Base-by-base conservation (phyloP, 35 echinoderm and acorn worm genomes). In the Ophiothrix spiculata region DNA sequence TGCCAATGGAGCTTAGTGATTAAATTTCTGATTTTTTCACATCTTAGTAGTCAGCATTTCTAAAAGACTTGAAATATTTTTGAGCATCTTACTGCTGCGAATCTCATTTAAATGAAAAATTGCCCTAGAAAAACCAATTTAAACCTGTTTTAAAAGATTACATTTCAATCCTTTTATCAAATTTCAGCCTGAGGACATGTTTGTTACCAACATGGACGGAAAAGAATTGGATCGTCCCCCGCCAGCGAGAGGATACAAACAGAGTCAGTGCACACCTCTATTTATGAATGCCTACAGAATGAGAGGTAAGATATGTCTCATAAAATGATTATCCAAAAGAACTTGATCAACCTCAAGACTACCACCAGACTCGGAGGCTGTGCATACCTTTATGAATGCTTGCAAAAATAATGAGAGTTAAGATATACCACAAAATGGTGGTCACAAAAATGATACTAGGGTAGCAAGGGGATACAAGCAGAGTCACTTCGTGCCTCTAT, bases 261-360 rank as follows among this genome's bases (percentile, higher is more conserved):
- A 97, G 45, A 97, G 94, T 83, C 86, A 88, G 37, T 97, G 94
- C 39, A 92, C 94, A 28, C 90, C 94, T 0, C 79, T 97, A 36
- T 92, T 97, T 74, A 89, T 97, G 86, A 92, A 88, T 56, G 89
- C 88, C 33, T 92, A 97, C 56, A 86, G 38, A 1, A 45, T 89
- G 64, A 89, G 94, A 92, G 84, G 94, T 97, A 80, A 81, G 63
- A 56, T 41, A 21, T 6, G 42, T n/a, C n/a, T n/a, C n/a, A n/a
- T n/a, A n/a, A n/a, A n/a, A n/a, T n/a, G n/a, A n/a, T n/a, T n/a
- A n/a, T n/a, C n/a, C n/a, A n/a, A n/a, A n/a, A n/a, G n/a, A n/a
- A n/a, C n/a, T n/a, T n/a, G n/a, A n/a, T n/a, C n/a, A n/a, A n/a
- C n/a, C n/a, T n/a, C n/a, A n/a, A n/a, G n/a, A n/a, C n/a, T n/a